Percentiles rank a stretch among this genome's conserved stretches.
These are phyloP conservation scores for Ataeniobius toweri DNA, from an alignment of 2,797 vertebrate species.

Conservation along the genomic window DNA sequence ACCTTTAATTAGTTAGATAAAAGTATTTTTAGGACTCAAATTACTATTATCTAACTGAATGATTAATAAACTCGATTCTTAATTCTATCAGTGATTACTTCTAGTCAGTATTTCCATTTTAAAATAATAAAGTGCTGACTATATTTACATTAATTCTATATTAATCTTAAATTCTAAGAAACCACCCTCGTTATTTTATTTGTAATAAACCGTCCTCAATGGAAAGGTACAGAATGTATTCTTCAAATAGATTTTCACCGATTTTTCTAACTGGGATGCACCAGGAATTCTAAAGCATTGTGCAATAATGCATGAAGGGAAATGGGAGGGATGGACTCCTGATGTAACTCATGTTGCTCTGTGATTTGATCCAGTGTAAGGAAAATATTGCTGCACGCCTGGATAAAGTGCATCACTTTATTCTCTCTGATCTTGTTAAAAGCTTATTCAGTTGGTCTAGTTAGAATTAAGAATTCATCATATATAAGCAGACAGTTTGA, in stretches of 20 bases:
- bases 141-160: neutral
- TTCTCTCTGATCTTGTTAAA: slow-evolving; percentile 68
- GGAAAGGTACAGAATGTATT: neutral
- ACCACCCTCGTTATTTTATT: neutral
- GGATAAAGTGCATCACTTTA: slow-evolving; percentile 56
- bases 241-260: neutral
- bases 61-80: neutral
- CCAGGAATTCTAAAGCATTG: slow-evolving; percentile 2
- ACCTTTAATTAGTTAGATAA: neutral
- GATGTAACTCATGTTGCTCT: slow-evolving; percentile 32
- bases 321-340: slow-evolving; percentile 27
- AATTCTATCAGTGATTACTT: neutral
- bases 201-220: neutral
- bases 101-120: neutral
- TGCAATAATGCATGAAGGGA: slow-evolving; percentile 23
- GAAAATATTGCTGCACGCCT: slow-evolving; percentile 48
- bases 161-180: neutral
- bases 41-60: neutral
- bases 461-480: slow-evolving; percentile 48
- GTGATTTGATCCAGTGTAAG: slow-evolving; percentile 39
- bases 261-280: slow-evolving; percentile 14
- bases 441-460: slow-evolving; percentile 60
- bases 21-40: neutral
- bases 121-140: neutral
- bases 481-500: slow-evolving; percentile 49